Evolutionary conservation across 2,888 invertebrate species (phyloP), one percentile per base, ranked within the genome.

Genomic region (Cosmia pyralina): DNA sequence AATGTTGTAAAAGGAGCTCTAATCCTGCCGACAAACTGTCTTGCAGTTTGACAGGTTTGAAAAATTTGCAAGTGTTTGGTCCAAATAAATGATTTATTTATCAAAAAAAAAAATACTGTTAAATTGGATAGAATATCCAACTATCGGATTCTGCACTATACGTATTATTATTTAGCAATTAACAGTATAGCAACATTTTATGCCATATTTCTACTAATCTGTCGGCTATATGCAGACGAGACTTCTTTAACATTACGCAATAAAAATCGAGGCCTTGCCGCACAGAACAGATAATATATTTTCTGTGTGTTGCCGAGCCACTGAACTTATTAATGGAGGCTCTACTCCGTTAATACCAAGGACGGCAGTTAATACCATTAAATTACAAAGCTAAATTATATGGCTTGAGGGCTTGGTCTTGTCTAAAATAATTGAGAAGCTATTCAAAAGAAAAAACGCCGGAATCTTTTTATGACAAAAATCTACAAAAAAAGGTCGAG

Each of bases 231-330:
- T 7, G 41, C n/a, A 48, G 52, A 41, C n/a, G 22, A 34, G 17
- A 63, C 46, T 46, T 55, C 58, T 63, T 69, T n/a, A 65, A 71
- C 58, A 46, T 76, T 64, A 64, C 58, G 58, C 66, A 69, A 80
- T 52, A 44, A 34, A 46, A 53, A 22, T 19, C 41, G 55, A 72
- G 59, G 63, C 58, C 55, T 63, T 34, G 38, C n/a, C n/a, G n/a
- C n/a, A n/a, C n/a, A n/a, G n/a, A n/a, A n/a, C n/a, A n/a, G n/a
- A n/a, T n/a, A n/a, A n/a, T n/a, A n/a, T n/a, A n/a, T n/a, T n/a
- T n/a, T n/a, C n/a, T n/a, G n/a, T n/a, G n/a, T n/a, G n/a, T n/a
- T n/a, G n/a, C 15, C 58, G 57, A 69, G 63, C 68, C 53, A 63
- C 50, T 63, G 34, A 64, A 63, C 71, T 63, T 53, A 63, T 66